Conservation (phyloP, 2,888 invertebrate genomes). For the Phytoseiulus persimilis region DNA sequence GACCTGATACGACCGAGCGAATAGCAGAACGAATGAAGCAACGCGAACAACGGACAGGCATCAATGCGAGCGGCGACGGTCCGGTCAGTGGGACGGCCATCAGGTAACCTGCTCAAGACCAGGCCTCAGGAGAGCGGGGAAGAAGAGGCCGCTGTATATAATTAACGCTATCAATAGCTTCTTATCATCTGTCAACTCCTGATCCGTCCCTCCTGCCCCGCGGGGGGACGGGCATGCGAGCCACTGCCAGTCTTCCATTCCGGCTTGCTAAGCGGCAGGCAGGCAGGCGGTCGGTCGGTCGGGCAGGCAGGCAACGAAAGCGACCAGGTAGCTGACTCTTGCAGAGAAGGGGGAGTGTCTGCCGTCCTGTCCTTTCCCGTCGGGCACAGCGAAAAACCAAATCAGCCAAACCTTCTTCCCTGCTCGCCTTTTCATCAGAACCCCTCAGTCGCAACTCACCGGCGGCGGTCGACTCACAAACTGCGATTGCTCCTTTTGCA, state of each 20-base stretch:
- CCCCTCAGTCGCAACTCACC: background rate
- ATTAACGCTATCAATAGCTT: slow-evolving; percentile 39
- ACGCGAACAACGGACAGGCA: background rate
- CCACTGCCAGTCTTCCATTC: background rate
- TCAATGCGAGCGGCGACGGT: background rate
- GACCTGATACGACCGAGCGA: no score
- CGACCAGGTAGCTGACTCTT: slow-evolving; percentile 15
- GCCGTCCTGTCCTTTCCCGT: slow-evolving; percentile 14
- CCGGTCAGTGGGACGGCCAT: background rate
- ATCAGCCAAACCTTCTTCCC: background rate
- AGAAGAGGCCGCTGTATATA: slow-evolving; percentile 29
- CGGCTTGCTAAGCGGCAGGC: background rate
- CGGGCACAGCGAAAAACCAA: slow-evolving; percentile 8
- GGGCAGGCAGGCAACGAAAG: no score
- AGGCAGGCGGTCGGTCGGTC: background rate
- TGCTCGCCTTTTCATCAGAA: background rate
- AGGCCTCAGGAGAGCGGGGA: background rate
- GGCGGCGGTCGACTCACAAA: background rate
- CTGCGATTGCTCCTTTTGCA: background rate
- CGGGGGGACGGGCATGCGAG: background rate
- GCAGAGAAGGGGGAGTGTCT: background rate
- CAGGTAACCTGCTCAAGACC: slow-evolving; percentile 5
- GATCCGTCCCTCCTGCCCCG: slow-evolving; percentile 16
- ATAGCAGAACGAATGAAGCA: no score
- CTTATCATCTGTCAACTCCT: slow-evolving; percentile 39